Evolutionary conservation across 2,113 vertebrate genomes (phyloP).

Genomic region (Enhydra lutris): DNA sequence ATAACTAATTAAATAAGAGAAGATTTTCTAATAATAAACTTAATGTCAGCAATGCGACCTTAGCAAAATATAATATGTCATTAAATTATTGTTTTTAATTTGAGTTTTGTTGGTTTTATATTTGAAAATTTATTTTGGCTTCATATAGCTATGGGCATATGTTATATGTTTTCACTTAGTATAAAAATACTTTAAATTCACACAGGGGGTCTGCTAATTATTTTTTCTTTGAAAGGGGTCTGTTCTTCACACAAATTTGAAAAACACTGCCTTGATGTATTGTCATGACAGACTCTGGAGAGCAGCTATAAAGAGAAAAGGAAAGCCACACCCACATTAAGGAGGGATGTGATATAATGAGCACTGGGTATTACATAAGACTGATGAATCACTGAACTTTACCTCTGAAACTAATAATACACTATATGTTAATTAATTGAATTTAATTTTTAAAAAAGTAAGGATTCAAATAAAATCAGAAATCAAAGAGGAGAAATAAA

Average conservation of each 20-base stretch:
- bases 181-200: conserved; percentile 58
- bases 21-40: conserved; percentile 45
- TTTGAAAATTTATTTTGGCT: conserved; percentile 46
- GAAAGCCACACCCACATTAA: not conserved
- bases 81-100: conserved; percentile 41
- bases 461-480: not conserved
- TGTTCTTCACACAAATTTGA: not conserved
- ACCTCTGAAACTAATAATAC: not conserved
- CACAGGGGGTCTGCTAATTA: not conserved
- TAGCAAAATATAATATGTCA: conserved; percentile 29
- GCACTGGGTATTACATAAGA: not conserved
- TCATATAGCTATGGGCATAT: conserved; percentile 30
- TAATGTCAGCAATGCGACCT: not conserved
- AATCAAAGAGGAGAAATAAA: not conserved
- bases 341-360: not conserved
- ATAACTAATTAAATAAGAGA: conserved; percentile 12
- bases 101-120: conserved; percentile 45
- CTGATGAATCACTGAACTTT: not conserved
- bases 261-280: not conserved
- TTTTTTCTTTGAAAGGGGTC: not conserved
- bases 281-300: not conserved
- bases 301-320: not conserved
- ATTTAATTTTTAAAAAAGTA: no score
- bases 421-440: not conserved
- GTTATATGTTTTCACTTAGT: conserved; percentile 29